Evolutionary conservation across 2,888 invertebrate genomes (phyloP).

Genomic region (Trachelus stipa): DNA sequence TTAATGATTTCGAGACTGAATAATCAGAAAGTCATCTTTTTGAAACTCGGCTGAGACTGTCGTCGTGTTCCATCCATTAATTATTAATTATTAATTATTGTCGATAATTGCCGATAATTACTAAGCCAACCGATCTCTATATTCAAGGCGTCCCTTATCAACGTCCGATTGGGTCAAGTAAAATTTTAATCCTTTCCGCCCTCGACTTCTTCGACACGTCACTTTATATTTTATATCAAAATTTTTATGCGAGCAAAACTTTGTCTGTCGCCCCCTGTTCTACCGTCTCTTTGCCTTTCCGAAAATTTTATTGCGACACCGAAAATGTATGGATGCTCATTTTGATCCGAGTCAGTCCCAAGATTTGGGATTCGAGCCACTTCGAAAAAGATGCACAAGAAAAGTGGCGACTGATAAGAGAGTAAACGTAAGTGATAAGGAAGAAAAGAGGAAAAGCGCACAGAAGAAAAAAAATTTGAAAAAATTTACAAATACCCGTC

Average conservation of each 20-base stretch:
- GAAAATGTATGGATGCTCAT: not conserved
- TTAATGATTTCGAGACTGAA: not conserved
- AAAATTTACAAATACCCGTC: not conserved
- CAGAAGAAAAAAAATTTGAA: not conserved
- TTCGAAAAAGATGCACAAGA: not conserved
- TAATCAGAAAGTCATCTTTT: not conserved
- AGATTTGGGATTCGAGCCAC: not conserved
- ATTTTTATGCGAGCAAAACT: not conserved
- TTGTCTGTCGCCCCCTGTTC: not conserved
- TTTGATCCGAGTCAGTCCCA: not conserved
- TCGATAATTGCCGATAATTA: not conserved
- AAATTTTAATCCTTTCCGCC: not conserved
- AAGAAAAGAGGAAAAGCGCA: not conserved
- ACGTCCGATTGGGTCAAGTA: not conserved
- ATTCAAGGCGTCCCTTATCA: not conserved
- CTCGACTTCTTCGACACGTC: not conserved
- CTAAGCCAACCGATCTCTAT: not conserved
- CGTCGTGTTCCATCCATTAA: constrained; percentile 58
- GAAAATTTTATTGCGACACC: not conserved
- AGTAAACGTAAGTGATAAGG: not conserved
- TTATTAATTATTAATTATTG: constrained; percentile 32
- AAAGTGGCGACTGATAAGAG: not conserved
- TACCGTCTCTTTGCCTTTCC: not conserved
- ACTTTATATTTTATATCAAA: not conserved
- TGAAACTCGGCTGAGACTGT: constrained; percentile 44